Base-by-base conservation (phyloP, 2,888 invertebrate species). In the Tribolium freemani region DNA sequence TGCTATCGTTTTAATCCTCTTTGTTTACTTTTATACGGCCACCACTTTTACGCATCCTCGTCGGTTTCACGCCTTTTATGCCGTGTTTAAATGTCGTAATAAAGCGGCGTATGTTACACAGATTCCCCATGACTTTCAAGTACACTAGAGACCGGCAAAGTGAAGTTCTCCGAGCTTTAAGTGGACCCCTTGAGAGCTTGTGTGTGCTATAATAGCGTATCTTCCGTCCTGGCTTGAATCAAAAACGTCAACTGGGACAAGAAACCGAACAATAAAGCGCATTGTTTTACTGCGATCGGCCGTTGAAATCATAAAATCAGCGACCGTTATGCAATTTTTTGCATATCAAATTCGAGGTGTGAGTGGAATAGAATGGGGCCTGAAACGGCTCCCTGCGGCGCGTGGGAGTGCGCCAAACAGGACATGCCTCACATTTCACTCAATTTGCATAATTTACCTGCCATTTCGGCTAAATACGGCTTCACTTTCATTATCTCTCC, bases 1-100 rank as follows among this genome's bases (percentile, higher is more conserved):
- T 21, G 21, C 5, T 5, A 26, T 26, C 26, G 1, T 26, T 26
- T 26, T 26, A 26, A 26, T 26, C 26, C 26, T 26, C 26, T 26
- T 26, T 26, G 26, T 30, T 56, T 56, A 50, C 50, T 11, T 8
- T 50, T 11, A 30, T 16, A 13, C 11, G 9, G 30, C 30, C n/a
- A 1, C 46, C n/a, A 10, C 6, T 48, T 61, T 61, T 63, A 63
- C 20, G 63, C 11, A 63, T 60, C 45, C 26, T 50, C 51, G 31
- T 51, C 20, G 16, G 53, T 54, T 66, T 56, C 46, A 56, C 56
- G 56, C 67, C 54, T 68, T 57, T 57, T 68, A 48, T 48, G 50
- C 50, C 57, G 16, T 50, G 68, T 58, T 68, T 68, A 57, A 68
- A 68, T 57, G 68, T 57, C 57, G 57, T 57, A 68, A 68, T 68